phyloP scores from a whole-genome alignment of 2,113 vertebrate genomes.

The Sturnira hondurensis region DNA sequence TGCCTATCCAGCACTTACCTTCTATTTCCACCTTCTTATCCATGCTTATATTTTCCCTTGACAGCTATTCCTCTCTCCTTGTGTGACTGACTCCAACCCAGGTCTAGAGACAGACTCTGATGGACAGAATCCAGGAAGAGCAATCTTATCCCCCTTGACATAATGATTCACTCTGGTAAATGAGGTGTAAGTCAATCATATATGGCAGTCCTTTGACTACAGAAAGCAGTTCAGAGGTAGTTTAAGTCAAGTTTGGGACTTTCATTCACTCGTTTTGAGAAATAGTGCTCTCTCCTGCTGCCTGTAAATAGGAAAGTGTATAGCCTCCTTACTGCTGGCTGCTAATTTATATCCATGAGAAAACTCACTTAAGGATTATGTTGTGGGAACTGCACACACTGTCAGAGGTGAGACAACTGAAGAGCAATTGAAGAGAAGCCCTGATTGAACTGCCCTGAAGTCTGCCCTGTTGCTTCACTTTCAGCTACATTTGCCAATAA shows the following conservation, averaged over 20 bases:
- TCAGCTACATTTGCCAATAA: neutral
- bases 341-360: neutral
- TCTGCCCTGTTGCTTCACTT: neutral
- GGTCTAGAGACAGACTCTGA: neutral
- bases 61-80: neutral
- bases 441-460: neutral
- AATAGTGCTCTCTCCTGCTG: neutral
- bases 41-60: neutral
- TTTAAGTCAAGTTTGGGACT: neutral
- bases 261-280: constrained; percentile 31
- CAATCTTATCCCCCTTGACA: neutral
- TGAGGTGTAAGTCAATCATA: neutral
- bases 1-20: neutral
- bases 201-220: neutral
- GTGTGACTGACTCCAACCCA: neutral
- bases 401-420: neutral
- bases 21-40: neutral
- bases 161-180: neutral
- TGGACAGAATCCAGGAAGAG: neutral
- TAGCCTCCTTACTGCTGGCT: constrained; percentile 2
- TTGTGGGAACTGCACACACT: neutral
- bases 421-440: neutral
- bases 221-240: neutral
- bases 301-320: neutral
- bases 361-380: neutral